These are phyloP conservation scores for Penelope pileata DNA, from an alignment of 2,113 vertebrate genomes.

Conservation along the genomic window DNA sequence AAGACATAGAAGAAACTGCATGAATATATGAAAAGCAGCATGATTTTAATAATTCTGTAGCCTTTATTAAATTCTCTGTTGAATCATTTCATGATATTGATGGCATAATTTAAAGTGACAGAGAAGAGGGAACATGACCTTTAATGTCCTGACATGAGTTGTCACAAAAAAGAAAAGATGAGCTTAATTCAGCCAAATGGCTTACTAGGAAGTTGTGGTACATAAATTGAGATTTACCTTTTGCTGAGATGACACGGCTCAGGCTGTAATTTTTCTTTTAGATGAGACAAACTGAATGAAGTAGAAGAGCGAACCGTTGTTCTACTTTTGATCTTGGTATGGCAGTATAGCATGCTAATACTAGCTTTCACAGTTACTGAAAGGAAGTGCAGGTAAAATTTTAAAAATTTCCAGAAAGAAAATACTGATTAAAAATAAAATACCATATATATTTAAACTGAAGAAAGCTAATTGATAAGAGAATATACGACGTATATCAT, in stretches of 20 bases:
- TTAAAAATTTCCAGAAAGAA: background rate
- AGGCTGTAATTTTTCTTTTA: slow-evolving; percentile 32
- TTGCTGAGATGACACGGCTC: slow-evolving; percentile 1
- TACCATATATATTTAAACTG: background rate
- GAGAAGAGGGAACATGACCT: slow-evolving; percentile 33
- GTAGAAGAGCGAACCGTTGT: slow-evolving; percentile 1
- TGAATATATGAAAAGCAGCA: background rate
- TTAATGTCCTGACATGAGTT: slow-evolving; percentile 39
- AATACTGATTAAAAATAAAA: background rate
- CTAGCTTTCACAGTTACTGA: background rate
- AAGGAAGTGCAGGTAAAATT: background rate
- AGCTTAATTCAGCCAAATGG: slow-evolving; percentile 41
- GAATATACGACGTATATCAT: background rate
- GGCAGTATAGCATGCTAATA: background rate
- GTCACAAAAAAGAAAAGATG: slow-evolving; percentile 21
- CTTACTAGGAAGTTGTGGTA: slow-evolving; percentile 9
- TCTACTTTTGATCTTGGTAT: slow-evolving; percentile 19
- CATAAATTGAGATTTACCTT: slow-evolving; percentile 47
- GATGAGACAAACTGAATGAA: background rate
- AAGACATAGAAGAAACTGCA: background rate
- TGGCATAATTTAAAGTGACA: slow-evolving; percentile 11
- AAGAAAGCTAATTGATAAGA: background rate
- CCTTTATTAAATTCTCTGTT: slow-evolving; percentile 21
- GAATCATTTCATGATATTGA: background rate
- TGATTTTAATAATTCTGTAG: slow-evolving; percentile 35